Percentiles rank a stretch among this genome's conserved stretches.
Evolutionary conservation across 2,888 invertebrate species (phyloP).

Genomic region (Caenorhabditis sp.): DNA sequence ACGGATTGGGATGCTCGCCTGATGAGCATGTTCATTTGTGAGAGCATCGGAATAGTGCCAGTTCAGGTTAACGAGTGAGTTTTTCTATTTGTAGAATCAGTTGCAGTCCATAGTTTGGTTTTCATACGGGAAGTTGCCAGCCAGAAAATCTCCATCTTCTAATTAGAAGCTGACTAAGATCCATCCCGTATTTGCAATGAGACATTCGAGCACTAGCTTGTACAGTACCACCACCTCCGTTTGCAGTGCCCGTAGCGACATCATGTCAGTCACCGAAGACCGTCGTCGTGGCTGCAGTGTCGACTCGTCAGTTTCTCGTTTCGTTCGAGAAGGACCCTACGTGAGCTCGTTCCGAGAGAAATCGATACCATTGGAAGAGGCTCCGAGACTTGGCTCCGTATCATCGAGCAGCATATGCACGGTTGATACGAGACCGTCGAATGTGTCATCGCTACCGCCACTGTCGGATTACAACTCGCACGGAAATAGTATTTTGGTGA

Average conservation of each 20-base stretch:
- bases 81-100: no score
- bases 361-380: conserved; percentile 65
- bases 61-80: conserved; percentile 58
- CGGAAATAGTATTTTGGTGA: conserved; percentile 58
- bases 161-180: no score
- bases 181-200: no score
- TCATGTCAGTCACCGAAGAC: conserved; percentile 47
- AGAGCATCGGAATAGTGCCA: conserved; percentile 61
- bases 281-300: conserved; percentile 69
- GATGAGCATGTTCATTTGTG: conserved; percentile 57
- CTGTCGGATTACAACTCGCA: conserved; percentile 55
- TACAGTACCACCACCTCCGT: conserved; percentile 2
- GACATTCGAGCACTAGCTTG: no score
- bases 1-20: conserved; percentile 73
- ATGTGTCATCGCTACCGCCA: conserved; percentile 68
- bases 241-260: conserved; percentile 62
- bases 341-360: conserved; percentile 77
- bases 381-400: conserved; percentile 50
- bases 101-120: no score
- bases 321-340: conserved; percentile 73
- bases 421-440: conserved; percentile 68
- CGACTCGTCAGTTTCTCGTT: conserved; percentile 68
- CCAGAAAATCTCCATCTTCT: no score
- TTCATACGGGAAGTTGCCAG: no score
- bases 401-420: conserved; percentile 62